These are phyloP conservation scores for Notothenia rossii DNA, from an alignment of 2,113 vertebrate species.

Conservation along the genomic window DNA sequence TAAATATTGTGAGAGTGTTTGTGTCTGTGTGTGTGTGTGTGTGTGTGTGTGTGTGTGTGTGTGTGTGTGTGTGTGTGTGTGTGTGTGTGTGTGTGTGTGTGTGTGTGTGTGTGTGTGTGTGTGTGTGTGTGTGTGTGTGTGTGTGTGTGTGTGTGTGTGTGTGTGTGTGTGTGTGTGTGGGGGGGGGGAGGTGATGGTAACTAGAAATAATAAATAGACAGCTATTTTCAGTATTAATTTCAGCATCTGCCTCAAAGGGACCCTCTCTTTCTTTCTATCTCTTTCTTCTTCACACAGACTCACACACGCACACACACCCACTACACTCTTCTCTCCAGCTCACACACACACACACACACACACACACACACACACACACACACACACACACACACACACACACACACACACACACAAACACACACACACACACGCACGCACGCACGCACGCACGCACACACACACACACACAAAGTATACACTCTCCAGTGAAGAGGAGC, in stretches of 20 bases:
- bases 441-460: conserved; percentile 35
- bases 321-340: too few relatives aligned
- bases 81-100: conserved; percentile 28
- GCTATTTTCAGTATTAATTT: conserved; percentile 84
- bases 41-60: conserved; percentile 41
- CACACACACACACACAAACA: conserved; percentile 36
- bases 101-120: conserved; percentile 43
- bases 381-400: conserved; percentile 28
- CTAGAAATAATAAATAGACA: conserved; percentile 84
- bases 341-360: not conserved
- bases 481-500: conserved; percentile 83
- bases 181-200: conserved; percentile 59
- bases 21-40: conserved; percentile 25
- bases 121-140: conserved; percentile 33
- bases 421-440: conserved; percentile 9
- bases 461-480: conserved; percentile 45
- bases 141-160: conserved; percentile 28
- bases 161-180: conserved; percentile 42
- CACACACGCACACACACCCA: not conserved
- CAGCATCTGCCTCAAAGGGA: conserved; percentile 83
- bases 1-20: too few relatives aligned
- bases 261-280: conserved; percentile 55
- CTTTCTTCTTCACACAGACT: not conserved
- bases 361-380: conserved; percentile 34
- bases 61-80: conserved; percentile 39